Evolutionary conservation across 2,113 vertebrate species (phyloP), one percentile per base, ranked within the genome.

Genomic region (Tragelaphus scriptus): DNA sequence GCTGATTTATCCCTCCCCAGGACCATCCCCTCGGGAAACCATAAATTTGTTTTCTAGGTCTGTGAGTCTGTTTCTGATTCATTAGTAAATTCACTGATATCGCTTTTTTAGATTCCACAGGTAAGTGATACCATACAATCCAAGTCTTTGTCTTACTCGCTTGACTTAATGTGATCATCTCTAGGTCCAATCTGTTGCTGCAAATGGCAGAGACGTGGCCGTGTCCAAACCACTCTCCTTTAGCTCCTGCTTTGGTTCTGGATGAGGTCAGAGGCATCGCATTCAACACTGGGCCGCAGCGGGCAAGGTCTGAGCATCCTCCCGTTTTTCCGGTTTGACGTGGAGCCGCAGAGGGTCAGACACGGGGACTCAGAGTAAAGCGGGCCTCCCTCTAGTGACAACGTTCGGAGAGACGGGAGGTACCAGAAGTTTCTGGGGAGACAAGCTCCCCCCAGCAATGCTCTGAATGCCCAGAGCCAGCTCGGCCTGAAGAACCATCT

Each of bases 341-440:
- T 21, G 30, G 32, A 75, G 61, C 47, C 36, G 1, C 53, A 4
- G 1, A 6, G 53, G 40, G 63, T 68, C 40, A 32, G 36, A 40
- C 59, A 5, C 0, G 19, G 49, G 32, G 10, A 30, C 36, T 7
- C 53, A 30, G 16, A 47, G 16, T 2, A 3, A 17, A 25, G 14
- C 0, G 0, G 1, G 14, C 25, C 61, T 12, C 10, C 0, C 40
- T 53, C 30, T n/a, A 32, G 21, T n/a, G 40, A 56, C 2, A 17
- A 26, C 17, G 19, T 36, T 6, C 2, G 1, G 5, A 16, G 30
- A 26, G 6, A 49, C 0, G 25, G 11, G 0, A 23, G 7, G 7
- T 5, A 19, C 36, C 19, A 56, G 61, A 49, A 4, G 30, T 8
- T 53, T 36, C 47, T 55, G n/a, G 55, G 59, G 13, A 19, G 56